Base-by-base conservation (phyloP, 2,113 vertebrate species). In the Malurus alboscapulatus region DNA sequence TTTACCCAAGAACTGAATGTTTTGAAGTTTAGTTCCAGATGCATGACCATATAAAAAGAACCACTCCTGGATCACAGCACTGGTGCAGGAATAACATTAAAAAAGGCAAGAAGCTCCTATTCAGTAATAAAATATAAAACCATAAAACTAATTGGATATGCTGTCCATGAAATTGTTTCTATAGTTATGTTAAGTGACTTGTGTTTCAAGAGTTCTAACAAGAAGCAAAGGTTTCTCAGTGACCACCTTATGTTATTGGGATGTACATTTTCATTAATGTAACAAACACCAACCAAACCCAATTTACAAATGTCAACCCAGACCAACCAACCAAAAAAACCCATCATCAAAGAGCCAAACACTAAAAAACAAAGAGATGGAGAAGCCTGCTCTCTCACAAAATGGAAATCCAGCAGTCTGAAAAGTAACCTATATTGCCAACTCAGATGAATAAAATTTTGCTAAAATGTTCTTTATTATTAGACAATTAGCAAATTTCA, bases 41-140 rank as follows among this genome's bases (percentile, higher is more conserved):
- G 10, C 25, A 29, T 8, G 12, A 47, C 10, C 55, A 9, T 14
- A 47, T 29, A 69, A 57, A 78, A 79, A 69, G 53, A 9, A 17
- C 17, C 12, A 50, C 10, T 75, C 25, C 67, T 34, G 14, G 8
- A 50, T 66, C 24, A 57, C 38, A 55, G 21, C 30, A 55, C 9
- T 59, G 62, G 18, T 67, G 24, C 32, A 78, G 27, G 9, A 62
- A 36, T 38, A 38, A 38, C 38, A 38, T 32, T 2, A 9, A n/a
- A 22, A 61, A 36, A n/a, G 14, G 3, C 7, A 93, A 72, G 13
- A 75, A 13, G 12, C 14, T 85, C 24, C 12, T 72, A 7, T 25
- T 88, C 51, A 65, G 25, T 47, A 82, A 72, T 36, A 66, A 87
- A 85, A 61, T 10, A 48, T 42, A 58, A 82, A 87, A 89, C 40